Percentiles rank a stretch among this genome's conserved stretches.
phyloP scores from a whole-genome alignment of 2,797 vertebrate genomes.

The Menidia menidia region DNA sequence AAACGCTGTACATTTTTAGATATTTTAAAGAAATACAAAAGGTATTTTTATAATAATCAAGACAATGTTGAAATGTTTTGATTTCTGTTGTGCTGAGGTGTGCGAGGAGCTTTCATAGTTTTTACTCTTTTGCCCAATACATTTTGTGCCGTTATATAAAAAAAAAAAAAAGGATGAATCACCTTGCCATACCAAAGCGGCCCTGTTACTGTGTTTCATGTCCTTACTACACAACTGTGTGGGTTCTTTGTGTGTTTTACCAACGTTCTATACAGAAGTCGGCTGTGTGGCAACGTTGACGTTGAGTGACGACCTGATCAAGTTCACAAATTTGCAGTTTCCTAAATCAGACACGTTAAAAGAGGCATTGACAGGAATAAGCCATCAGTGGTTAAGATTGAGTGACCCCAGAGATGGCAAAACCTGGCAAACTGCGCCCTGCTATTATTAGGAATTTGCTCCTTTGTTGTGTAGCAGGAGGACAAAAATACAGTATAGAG shows the following conservation, averaged over 20 bases:
- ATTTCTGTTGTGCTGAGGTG: constrained; percentile 65
- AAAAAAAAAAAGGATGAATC: constrained; percentile 24
- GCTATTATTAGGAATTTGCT: constrained; percentile 69
- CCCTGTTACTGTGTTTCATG: constrained; percentile 41
- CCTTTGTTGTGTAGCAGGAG: constrained; percentile 62
- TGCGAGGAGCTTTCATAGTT: constrained; percentile 60
- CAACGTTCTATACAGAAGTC: constrained; percentile 10
- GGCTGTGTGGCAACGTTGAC: constrained; percentile 1
- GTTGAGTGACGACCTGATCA: constrained; percentile 27
- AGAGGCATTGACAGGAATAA: constrained; percentile 58
- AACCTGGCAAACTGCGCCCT: constrained; percentile 59
- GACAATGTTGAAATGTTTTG: constrained; percentile 75
- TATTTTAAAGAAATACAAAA: constrained; percentile 85
- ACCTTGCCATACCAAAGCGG: constrained; percentile 72
- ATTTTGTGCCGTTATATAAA: constrained; percentile 49
- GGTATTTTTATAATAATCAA: constrained; percentile 89
- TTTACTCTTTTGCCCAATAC: constrained; percentile 3
- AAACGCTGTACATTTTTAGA: constrained; percentile 85
- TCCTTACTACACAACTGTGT: constrained; percentile 45
- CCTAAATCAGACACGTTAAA: constrained; percentile 44
- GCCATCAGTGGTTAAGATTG: constrained; percentile 51
- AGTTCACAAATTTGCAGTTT: constrained; percentile 34
- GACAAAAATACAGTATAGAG: constrained; percentile 65
- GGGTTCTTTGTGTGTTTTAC: constrained; percentile 40
- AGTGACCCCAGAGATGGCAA: constrained; percentile 51